Conservation (phyloP, 2,797 vertebrate genomes). For the Masticophis lateralis region DNA sequence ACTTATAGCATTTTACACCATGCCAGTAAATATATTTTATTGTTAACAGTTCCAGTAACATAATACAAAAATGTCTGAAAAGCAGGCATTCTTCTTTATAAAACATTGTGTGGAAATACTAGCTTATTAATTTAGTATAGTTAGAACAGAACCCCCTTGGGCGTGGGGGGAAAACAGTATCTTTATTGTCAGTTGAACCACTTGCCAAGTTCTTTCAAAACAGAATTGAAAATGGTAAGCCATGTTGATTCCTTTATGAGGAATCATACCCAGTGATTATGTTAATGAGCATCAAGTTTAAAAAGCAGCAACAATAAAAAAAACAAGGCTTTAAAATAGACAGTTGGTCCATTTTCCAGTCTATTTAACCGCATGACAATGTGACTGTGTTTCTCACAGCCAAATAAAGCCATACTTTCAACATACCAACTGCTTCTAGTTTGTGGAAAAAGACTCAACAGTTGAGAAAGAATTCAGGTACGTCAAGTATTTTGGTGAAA, state of each 20-base stretch:
- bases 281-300: constrained; percentile 17
- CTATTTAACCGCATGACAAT: constrained; percentile 31
- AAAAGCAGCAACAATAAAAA: background rate
- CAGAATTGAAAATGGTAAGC: constrained; percentile 5
- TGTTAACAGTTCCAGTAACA: background rate
- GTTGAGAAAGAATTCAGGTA: background rate
- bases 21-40: background rate
- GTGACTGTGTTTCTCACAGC: constrained; percentile 10
- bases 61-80: background rate
- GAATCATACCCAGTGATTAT: constrained; percentile 14
- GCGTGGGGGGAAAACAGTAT: background rate
- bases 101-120: background rate
- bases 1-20: background rate
- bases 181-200: constrained; percentile 13
- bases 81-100: background rate
- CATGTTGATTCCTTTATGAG: background rate
- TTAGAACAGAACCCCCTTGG: background rate
- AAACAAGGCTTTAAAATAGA: constrained; percentile 4
- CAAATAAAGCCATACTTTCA: constrained; percentile 2
- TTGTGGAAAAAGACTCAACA: background rate
- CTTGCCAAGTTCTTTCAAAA: constrained; percentile 11
- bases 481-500: background rate
- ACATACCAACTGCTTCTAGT: background rate
- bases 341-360: constrained; percentile 36
- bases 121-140: background rate